phyloP scores from a whole-genome alignment of 2,797 vertebrate species.

The Gobio occitaniae region DNA sequence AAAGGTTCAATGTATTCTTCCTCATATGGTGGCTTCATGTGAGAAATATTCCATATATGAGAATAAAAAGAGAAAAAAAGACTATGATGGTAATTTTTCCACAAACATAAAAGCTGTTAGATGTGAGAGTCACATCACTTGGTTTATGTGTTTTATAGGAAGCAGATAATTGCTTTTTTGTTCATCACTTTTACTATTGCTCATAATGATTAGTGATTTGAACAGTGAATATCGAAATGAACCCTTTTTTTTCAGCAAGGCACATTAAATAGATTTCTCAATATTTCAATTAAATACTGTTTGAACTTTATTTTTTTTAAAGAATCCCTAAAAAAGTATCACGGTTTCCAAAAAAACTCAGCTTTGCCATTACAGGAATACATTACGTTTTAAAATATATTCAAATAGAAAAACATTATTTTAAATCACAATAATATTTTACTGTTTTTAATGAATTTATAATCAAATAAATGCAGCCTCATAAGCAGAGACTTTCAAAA shows the following conservation, averaged over 20 bases:
- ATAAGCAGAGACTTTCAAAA: background rate
- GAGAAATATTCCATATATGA: too few relatives aligned
- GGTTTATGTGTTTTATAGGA: too few relatives aligned
- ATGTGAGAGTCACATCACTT: too few relatives aligned
- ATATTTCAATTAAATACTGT: background rate
- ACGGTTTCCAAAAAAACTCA: background rate
- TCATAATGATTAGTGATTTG: background rate
- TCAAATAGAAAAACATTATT: background rate
- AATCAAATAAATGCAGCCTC: background rate
- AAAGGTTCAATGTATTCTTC: background rate
- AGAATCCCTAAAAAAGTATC: background rate
- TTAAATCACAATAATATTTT: background rate
- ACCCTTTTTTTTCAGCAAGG: background rate
- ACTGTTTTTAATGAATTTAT: background rate
- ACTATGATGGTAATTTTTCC: too few relatives aligned
- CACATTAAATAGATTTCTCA: background rate
- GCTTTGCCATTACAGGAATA: background rate
- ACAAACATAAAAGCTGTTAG: too few relatives aligned
- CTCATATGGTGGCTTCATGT: too few relatives aligned
- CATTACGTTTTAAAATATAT: background rate
- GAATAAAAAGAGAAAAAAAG: too few relatives aligned
- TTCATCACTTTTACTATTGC: background rate
- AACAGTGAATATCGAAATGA: too few relatives aligned
- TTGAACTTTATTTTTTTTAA: background rate
- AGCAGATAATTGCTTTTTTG: too few relatives aligned